Evolutionary conservation across 2,797 vertebrate genomes (phyloP).

Genomic region (Arctocebus calabarensis): DNA sequence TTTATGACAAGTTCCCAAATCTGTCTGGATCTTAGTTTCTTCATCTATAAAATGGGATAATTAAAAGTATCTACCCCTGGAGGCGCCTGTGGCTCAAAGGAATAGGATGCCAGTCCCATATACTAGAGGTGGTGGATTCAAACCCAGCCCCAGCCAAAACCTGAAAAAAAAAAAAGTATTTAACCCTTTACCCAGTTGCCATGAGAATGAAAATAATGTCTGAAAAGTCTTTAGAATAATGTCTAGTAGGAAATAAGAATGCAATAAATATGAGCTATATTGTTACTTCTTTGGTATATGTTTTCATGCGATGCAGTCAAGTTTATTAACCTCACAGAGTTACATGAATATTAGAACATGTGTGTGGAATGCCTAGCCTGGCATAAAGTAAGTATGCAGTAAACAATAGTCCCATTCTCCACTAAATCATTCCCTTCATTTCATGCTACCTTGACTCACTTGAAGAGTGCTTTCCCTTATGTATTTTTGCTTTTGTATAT

Average conservation of each 20-base stretch:
- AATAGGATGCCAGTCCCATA: too few relatives aligned
- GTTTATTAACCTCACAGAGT: background rate
- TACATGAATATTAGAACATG: background rate
- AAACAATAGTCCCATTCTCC: background rate
- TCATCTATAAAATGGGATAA: constrained; percentile 2
- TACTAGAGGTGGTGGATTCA: too few relatives aligned
- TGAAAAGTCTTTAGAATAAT: background rate
- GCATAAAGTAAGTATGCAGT: background rate
- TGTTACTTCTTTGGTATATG: background rate
- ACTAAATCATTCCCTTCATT: background rate
- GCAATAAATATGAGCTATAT: background rate
- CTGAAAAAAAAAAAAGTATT: background rate
- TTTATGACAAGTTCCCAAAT: background rate
- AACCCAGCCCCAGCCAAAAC: too few relatives aligned
- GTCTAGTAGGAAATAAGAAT: background rate
- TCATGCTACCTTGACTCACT: background rate
- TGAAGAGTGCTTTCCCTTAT: constrained; percentile 10
- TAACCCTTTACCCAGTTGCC: background rate
- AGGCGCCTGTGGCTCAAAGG: too few relatives aligned
- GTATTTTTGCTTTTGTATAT: constrained; percentile 47
- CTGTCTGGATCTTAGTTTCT: constrained; percentile 36
- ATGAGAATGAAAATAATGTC: background rate
- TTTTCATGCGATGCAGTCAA: background rate
- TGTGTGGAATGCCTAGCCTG: background rate
- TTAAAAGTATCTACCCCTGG: background rate